These are phyloP conservation scores for Cataglyphis albicans DNA, from an alignment of 2,888 invertebrate genomes.

Conservation along the genomic window DNA sequence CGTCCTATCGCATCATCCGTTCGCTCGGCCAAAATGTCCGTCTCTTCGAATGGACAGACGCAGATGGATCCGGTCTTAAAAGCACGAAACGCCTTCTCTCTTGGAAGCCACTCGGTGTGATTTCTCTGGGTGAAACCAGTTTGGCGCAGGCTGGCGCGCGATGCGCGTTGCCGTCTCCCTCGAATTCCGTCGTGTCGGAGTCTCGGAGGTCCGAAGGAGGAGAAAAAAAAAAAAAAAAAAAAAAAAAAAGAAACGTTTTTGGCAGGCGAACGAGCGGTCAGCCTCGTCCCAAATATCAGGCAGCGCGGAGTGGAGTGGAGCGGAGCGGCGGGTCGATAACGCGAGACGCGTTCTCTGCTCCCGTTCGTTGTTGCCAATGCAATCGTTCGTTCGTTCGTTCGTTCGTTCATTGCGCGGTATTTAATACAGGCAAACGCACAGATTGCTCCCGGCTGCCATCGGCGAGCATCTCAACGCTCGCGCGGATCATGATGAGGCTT, in stretches of 20 bases:
- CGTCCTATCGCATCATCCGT: background rate
- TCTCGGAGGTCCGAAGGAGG: slow-evolving; percentile 21
- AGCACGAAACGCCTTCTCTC: slow-evolving; percentile 37
- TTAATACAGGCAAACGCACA: slow-evolving; percentile 22
- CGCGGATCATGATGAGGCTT: background rate
- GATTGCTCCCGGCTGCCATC: slow-evolving; percentile 9
- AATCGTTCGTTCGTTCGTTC: slow-evolving; percentile 42
- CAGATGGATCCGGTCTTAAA: slow-evolving; percentile 45
- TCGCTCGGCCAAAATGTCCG: slow-evolving; percentile 38
- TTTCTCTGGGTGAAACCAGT: slow-evolving; percentile 54
- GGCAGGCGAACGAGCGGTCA: slow-evolving; percentile 68
- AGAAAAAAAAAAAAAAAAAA: slow-evolving; percentile 66
- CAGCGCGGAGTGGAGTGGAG: slow-evolving; percentile 27
- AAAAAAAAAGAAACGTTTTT: slow-evolving; percentile 65
- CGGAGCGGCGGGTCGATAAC: slow-evolving; percentile 66
- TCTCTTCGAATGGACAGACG: slow-evolving; percentile 25
- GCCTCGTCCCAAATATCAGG: slow-evolving; percentile 74
- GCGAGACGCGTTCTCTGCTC: slow-evolving; percentile 52
- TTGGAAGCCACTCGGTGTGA: slow-evolving; percentile 48
- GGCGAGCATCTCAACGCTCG: slow-evolving; percentile 20
- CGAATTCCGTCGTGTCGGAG: slow-evolving; percentile 40
- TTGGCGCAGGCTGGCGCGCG: slow-evolving; percentile 49
- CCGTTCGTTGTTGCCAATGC: slow-evolving; percentile 52
- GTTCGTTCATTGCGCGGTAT: slow-evolving; percentile 14
- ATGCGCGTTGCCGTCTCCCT: slow-evolving; percentile 42